Conservation (phyloP, 2,797 vertebrate species). For the Lacerta bilineata region DNA sequence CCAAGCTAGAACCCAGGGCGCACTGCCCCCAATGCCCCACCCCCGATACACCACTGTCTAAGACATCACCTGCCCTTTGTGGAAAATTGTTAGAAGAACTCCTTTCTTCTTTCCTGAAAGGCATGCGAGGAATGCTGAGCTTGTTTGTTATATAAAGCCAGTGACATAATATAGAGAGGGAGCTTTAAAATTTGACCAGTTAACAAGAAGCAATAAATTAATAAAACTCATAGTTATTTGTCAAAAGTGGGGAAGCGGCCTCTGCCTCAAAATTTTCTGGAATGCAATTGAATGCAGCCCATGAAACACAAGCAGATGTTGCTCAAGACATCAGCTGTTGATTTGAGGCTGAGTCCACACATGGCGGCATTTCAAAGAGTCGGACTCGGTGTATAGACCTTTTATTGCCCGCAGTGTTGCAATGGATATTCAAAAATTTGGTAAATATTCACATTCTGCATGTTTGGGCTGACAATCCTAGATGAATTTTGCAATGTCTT, state of each 20-base stretch:
- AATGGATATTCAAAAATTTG: not conserved
- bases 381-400: not conserved
- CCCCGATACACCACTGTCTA: no score
- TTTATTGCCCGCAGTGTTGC: not conserved
- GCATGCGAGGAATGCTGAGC: slow-evolving; percentile 10
- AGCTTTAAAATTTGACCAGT: slow-evolving; percentile 16
- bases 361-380: not conserved
- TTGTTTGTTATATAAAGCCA: slow-evolving; percentile 32
- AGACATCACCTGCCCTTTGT: not conserved
- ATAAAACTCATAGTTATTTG: slow-evolving; percentile 2
- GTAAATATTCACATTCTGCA: not conserved
- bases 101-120: slow-evolving; percentile 43
- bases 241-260: no score
- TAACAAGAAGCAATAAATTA: slow-evolving; percentile 47
- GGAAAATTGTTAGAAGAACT: slow-evolving; percentile 16
- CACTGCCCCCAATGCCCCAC: no score
- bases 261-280: not conserved
- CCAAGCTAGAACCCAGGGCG: no score
- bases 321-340: not conserved
- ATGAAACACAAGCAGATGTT: not conserved
- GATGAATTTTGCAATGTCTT: not conserved
- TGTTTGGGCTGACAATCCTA: not conserved
- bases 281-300: not conserved
- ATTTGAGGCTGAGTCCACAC: not conserved
- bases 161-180: slow-evolving; percentile 2